A percentile compares a stretch with the other conserved stretches of the same genome.
These are phyloP conservation scores for Forpus xanthops DNA, from an alignment of 2,797 vertebrate genomes.

Conservation along the genomic window DNA sequence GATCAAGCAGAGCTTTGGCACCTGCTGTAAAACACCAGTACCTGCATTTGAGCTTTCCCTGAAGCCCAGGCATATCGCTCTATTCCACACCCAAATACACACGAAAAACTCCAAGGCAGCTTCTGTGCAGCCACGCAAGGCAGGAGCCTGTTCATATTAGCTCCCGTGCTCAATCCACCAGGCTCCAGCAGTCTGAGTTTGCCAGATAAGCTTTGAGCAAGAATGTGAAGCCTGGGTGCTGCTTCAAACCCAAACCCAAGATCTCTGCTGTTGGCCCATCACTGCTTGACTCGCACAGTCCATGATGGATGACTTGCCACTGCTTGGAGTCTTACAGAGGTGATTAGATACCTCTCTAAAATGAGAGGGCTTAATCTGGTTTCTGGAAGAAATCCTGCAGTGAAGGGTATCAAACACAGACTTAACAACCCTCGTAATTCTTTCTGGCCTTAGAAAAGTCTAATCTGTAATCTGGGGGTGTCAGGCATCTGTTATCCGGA, in stretches of 20 bases:
- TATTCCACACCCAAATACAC: not conserved
- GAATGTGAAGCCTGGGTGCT: conserved; percentile 43
- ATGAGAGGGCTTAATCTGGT: conserved; percentile 1
- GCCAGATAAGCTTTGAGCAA: conserved; percentile 52
- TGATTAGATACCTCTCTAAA: conserved; percentile 57
- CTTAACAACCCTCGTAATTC: conserved; percentile 20
- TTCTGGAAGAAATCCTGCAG: conserved; percentile 26
- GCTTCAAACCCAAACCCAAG: not conserved
- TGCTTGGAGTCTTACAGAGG: not conserved
- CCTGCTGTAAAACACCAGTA: not conserved
- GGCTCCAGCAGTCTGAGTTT: conserved; percentile 35
- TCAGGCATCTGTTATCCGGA: not conserved
- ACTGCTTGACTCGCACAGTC: not conserved
- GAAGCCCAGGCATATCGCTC: not conserved
- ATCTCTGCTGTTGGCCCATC: not conserved
- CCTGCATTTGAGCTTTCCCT: not conserved
- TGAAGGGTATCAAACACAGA: not conserved
- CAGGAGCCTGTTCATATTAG: not conserved
- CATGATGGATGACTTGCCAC: conserved; percentile 39
- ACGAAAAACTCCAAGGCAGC: not conserved
- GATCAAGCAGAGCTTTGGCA: not conserved
- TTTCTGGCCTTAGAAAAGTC: not conserved
- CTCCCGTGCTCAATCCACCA: not conserved
- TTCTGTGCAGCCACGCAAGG: not conserved
- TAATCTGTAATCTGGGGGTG: conserved; percentile 13